Conservation (phyloP, 2,888 invertebrate genomes). For the Epirrhoe tristata region DNA sequence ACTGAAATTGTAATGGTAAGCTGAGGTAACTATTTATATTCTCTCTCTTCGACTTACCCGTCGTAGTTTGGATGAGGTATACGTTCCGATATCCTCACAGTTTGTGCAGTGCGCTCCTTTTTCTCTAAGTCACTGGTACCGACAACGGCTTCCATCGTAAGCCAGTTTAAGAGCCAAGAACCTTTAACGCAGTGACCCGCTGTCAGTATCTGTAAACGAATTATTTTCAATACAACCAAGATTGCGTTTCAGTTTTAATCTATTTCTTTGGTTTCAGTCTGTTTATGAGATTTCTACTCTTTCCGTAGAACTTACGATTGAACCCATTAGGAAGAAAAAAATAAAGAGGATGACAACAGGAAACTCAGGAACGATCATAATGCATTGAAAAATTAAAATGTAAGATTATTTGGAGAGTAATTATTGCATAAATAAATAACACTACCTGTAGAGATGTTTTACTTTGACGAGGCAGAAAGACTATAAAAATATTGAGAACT, state of each 20-base stretch:
- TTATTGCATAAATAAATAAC: no score
- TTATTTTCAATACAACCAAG: background rate
- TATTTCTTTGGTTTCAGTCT: no score
- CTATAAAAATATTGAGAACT: constrained; percentile 34
- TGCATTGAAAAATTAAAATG: no score
- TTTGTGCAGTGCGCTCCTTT: constrained; percentile 66
- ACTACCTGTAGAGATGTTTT: no score
- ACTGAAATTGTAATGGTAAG: no score
- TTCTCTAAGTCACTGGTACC: constrained; percentile 73
- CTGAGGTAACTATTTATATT: background rate
- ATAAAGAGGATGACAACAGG: no score
- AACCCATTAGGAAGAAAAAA: no score
- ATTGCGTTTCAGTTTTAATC: background rate
- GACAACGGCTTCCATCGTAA: constrained; percentile 75
- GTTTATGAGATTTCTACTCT: no score
- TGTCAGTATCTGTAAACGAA: constrained; percentile 53
- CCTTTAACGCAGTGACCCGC: constrained; percentile 77
- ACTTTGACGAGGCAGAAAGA: background rate
- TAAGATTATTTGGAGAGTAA: no score
- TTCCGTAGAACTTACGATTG: no score
- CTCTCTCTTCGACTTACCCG: constrained; percentile 61
- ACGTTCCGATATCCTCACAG: constrained; percentile 60
- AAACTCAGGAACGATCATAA: no score
- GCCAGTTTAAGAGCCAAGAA: constrained; percentile 66
- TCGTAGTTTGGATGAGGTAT: constrained; percentile 76